Evolutionary conservation across 2,113 vertebrate genomes (phyloP), one percentile per base, ranked within the genome.

Genomic region (Plestiodon gilberti): DNA sequence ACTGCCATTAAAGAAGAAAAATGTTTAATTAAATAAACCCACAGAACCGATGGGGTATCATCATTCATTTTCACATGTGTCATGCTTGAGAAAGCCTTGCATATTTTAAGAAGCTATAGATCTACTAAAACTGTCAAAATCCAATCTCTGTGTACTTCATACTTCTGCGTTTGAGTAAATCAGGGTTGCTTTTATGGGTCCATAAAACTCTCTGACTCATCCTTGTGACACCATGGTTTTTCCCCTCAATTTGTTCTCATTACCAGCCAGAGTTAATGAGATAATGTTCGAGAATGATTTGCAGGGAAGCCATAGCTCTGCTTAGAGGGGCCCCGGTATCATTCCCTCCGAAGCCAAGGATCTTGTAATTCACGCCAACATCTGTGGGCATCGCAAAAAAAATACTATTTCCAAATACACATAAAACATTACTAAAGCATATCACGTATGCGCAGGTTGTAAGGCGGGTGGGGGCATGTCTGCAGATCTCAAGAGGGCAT

Each of bases 231-330:
- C 73, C 86, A 87, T 3, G 78, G 90, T 96, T 96, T 94, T 95
- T 94, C 84, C 93, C 90, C 94, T 96, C 95, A 94, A 96, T 96
- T 96, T 96, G 95, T 96, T 95, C 96, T 96, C 96, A 95, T 96
- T 96, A 96, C 89, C 89, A 95, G 86, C 88, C 89, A 87, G 94
- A 96, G 93, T 92, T 95, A 95, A 96, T 91, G 92, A 97, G 94
- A 94, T 95, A 81, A 87, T 88, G 93, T 93, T 95, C 94, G 93
- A 94, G 93, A 94, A 95, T 95, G 95, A 96, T 96, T 95, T 96
- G 94, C 91, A 92, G 89, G 70, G 79, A 92, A 84, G 90, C 64
- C 87, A 87, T 83, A 88, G 91, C 91, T 91, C 93, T 92, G 84
- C 92, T 91, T 92, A 91, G 38, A 90, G 73, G 5, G 3, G 86